Evolutionary conservation across 2,113 vertebrate genomes (phyloP), one percentile per base, ranked within the genome.

Genomic region (Manacus vitellinus): DNA sequence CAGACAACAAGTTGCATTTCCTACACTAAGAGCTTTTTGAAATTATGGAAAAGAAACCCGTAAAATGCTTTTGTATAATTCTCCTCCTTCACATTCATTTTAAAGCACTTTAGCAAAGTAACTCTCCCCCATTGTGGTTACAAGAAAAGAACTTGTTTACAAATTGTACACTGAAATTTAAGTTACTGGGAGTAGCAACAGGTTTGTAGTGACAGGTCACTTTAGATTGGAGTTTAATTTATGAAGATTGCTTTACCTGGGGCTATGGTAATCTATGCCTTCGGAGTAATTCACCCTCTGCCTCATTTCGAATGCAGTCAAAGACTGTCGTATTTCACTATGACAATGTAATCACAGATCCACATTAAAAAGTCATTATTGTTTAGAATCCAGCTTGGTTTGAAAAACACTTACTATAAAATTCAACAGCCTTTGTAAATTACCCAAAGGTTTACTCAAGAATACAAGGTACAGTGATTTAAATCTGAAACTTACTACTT

Each of bases 341-440:
- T 99, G 99, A 99, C 99, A 99, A 98, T 99, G 99, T 99, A 99
- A 99, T 99, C 99, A 99, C 99, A 99, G 99, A 98, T 98, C 98
- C 99, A 98, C 99, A 99, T 99, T 99, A 99, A 99, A 99, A 99
- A 99, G 99, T 99, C 99, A 99, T 99, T 99, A 99, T 99, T 99
- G 99, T 99, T 99, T 99, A 99, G 99, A 99, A 99, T 99, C 98
- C 94, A 97, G 98, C 98, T 99, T 98, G 98, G 98, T 98, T 99
- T 98, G 98, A 98, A 99, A 99, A 99, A 99, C 99, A 99, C 99
- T 98, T 98, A 98, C 99, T 98, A 98, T 98, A 99, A 99, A 99
- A 98, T 98, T 98, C 98, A 98, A 98, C 98, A 98, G 99, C 98
- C 99, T 98, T 98, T 98, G 98, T 98, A 98, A 98, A 99, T 99